These are phyloP conservation scores for Tetramorium simillimum DNA, from an alignment of 1,140 invertebrate species.

Conservation along the genomic window DNA sequence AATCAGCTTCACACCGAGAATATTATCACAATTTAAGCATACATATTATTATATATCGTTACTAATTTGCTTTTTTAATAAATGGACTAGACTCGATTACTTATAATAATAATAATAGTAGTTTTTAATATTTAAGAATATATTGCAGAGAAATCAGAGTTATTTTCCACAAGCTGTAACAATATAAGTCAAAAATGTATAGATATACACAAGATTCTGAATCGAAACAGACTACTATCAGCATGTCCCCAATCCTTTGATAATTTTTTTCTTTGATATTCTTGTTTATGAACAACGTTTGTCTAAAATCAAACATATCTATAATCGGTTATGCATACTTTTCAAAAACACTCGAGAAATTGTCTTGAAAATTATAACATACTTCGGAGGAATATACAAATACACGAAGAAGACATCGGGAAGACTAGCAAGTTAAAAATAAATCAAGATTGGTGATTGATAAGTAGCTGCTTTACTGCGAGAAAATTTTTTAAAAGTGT, in stretches of 20 bases:
- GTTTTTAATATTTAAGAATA: constrained; percentile 79
- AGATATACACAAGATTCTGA: constrained; percentile 66
- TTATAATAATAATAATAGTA: constrained; percentile 83
- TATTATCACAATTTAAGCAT: constrained; percentile 84
- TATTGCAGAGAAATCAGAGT: constrained; percentile 79
- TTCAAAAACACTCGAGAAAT: neutral
- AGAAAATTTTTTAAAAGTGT: neutral
- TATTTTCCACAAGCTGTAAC: constrained; percentile 75
- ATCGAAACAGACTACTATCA: constrained; percentile 50
- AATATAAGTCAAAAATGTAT: constrained; percentile 68
- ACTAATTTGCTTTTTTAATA: constrained; percentile 83
- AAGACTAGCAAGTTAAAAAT: constrained; percentile 34
- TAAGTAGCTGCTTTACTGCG: neutral
- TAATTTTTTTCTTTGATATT: neutral
- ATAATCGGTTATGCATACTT: neutral
- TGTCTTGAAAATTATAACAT: neutral
- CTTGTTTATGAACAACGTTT: neutral
- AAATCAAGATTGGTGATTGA: neutral
- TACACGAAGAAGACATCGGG: constrained; percentile 33
- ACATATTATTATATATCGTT: constrained; percentile 65
- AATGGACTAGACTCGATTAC: constrained; percentile 86
- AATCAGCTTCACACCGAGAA: constrained; percentile 72
- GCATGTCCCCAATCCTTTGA: neutral
- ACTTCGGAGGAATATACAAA: neutral
- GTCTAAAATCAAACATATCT: neutral